Evolutionary conservation across 2,888 invertebrate genomes (phyloP).

Genomic region (Nudaria mundana): DNA sequence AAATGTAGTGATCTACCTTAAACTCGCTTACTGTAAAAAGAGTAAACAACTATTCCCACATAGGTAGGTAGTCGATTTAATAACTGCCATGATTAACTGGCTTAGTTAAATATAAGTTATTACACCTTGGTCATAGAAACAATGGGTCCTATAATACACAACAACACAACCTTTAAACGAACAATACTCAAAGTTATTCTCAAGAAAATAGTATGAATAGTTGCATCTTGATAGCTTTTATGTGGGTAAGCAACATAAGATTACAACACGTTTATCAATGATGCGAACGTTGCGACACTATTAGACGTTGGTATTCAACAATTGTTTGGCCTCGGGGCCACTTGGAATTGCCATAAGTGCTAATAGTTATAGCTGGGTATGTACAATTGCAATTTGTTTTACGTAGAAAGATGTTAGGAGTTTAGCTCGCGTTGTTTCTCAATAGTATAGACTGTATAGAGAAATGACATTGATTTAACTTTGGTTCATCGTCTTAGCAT

Average conservation of each 20-base stretch:
- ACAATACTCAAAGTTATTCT: conserved; percentile 45
- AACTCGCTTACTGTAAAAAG: conserved; percentile 2
- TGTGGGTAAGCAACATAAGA: conserved; percentile 65
- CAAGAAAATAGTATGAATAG: conserved; percentile 40
- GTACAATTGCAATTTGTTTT: too few species aligned
- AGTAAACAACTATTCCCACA: conserved; percentile 5
- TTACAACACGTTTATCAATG: conserved; percentile 70
- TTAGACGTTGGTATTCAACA: conserved; percentile 32
- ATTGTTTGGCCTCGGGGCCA: conserved; percentile 31
- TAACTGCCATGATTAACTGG: conserved; percentile 5
- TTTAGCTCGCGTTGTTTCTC: too few species aligned
- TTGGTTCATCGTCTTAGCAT: too few species aligned
- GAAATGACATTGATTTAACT: too few species aligned
- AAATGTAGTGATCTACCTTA: too few species aligned
- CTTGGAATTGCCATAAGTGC: conserved; percentile 8
- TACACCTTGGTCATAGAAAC: conserved; percentile 30
- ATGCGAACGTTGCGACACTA: conserved; percentile 55
- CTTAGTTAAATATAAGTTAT: conserved; percentile 19
- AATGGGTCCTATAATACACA: conserved; percentile 34
- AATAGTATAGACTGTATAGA: too few species aligned
- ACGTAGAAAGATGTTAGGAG: too few species aligned
- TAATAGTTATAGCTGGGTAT: background rate
- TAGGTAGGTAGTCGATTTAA: conserved; percentile 10
- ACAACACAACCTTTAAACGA: conserved; percentile 43
- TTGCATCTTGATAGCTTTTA: conserved; percentile 58